phyloP scores from a whole-genome alignment of 1,140 invertebrate genomes.

The Bursaphelenchus mucronatus region DNA sequence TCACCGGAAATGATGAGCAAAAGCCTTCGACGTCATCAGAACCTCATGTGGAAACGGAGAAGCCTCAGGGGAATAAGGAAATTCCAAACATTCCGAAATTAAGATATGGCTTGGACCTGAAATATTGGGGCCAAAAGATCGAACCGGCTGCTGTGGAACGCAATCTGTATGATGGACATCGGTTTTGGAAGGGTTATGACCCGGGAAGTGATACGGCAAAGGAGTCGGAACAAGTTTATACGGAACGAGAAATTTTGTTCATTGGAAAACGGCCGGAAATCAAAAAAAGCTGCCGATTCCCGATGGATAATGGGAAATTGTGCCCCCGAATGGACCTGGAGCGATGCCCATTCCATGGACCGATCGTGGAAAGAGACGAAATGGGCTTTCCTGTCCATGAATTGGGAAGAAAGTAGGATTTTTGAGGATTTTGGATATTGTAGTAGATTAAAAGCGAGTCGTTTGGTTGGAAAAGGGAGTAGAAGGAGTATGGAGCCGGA shows the following conservation, averaged over 20 bases:
- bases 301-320: slow-evolving; percentile 35
- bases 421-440: slow-evolving; percentile 14
- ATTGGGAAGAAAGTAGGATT: slow-evolving; percentile 4
- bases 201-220: slow-evolving; percentile 14
- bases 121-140: slow-evolving; percentile 51
- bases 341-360: slow-evolving; percentile 44
- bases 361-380: slow-evolving; percentile 46
- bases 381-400: slow-evolving; percentile 45
- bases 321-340: slow-evolving; percentile 48
- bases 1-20: slow-evolving; percentile 1
- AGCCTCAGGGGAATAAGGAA: neutral
- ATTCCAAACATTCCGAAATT: slow-evolving; percentile 31
- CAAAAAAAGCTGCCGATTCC: slow-evolving; percentile 36
- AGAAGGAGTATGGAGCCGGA: neutral
- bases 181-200: slow-evolving; percentile 44
- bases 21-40: neutral
- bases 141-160: slow-evolving; percentile 40
- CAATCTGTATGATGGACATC: slow-evolving; percentile 44
- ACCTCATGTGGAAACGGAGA: neutral
- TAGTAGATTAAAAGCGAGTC: neutral
- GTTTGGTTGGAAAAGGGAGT: neutral
- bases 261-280: slow-evolving; percentile 35
- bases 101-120: slow-evolving; percentile 45
- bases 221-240: slow-evolving; percentile 34
- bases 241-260: slow-evolving; percentile 41